Conservation (phyloP, 2,113 vertebrate species). For the Saccopteryx leptura region DNA sequence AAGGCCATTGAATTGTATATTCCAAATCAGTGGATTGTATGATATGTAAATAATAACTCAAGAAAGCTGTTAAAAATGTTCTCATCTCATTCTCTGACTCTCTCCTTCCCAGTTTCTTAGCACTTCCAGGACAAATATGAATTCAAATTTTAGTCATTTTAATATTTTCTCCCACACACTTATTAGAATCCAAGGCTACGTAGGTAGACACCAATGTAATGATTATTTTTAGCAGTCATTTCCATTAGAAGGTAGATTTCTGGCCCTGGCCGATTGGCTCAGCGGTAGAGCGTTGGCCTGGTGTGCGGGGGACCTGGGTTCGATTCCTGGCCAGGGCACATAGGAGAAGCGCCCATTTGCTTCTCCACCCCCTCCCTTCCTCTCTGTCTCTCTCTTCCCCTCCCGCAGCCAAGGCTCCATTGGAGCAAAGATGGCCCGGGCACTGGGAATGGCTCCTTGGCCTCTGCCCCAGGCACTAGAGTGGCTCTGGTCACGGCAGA, state of each 20-base stretch:
- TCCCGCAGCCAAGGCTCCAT: too few species aligned
- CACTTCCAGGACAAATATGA: not conserved
- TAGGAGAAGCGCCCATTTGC: too few species aligned
- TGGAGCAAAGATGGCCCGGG: too few species aligned
- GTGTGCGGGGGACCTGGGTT: too few species aligned
- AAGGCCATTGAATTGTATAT: not conserved
- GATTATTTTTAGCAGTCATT: not conserved
- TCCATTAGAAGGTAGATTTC: not conserved
- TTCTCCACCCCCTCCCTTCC: too few species aligned
- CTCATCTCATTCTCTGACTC: not conserved
- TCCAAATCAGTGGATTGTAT: not conserved
- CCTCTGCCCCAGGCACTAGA: too few species aligned
- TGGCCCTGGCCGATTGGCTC: too few species aligned
- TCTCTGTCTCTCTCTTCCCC: too few species aligned
- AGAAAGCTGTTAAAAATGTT: not conserved
- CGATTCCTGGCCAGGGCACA: too few species aligned
- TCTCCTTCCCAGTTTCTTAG: slow-evolving; percentile 8
- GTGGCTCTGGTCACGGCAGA: too few species aligned
- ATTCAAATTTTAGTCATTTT: not conserved
- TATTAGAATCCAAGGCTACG: not conserved
- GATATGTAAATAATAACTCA: not conserved
- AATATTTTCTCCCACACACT: not conserved
- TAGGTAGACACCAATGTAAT: not conserved
- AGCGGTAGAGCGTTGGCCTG: too few species aligned
- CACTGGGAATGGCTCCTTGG: too few species aligned